Evolutionary conservation across 1,140 invertebrate species (phyloP), one percentile per base, ranked within the genome.

Genomic region (Caenorhabditis remanei): DNA sequence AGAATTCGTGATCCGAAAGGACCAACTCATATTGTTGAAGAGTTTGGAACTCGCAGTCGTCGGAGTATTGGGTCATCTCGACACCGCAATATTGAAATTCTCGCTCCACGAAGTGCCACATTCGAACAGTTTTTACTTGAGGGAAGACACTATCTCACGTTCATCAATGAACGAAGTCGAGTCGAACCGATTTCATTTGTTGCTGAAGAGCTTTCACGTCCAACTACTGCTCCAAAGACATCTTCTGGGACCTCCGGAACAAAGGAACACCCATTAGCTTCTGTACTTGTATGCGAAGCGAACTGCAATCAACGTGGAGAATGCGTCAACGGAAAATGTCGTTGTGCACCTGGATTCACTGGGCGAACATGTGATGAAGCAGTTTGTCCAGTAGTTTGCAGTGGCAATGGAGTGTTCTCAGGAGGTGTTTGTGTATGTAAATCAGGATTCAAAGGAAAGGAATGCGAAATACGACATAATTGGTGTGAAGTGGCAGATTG

Each of bases 341-440:
- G 97, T 89, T 99, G 98, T 93, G 97, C 97, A 93, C 95, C 97
- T 75, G 98, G 98, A n/a, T 99, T 97, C 93, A 96, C 96, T 19
- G 97, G 97, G n/a, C 96, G 96, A 84, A 97, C 98, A 92, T 99
- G 98, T 93, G 97, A 96, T 92, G 96, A 98, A 96, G 96, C 96
- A 40, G 96, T 98, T 91, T 99, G 98, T 93, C 96, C 97, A 1
- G 96, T 98, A 93, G 96, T 97, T 2, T 99, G 98, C 93, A 97
- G 96, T 0, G 96, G 96, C 14, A 97, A 99, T 92, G 98, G 98
- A 19, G 96, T 97, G 90, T 99, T 98, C 93, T 95, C 96, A 13
- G 96, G 96, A 88, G 98, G 98, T 3, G 94, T 95, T n/a, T 99
- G 98, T 93, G 95, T 97, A 50, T 99, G 98, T 93, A 98, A 98